Percentiles rank a stretch among this genome's conserved stretches.
Evolutionary conservation across 2,113 vertebrate species (phyloP).

Genomic region (Numida meleagris): DNA sequence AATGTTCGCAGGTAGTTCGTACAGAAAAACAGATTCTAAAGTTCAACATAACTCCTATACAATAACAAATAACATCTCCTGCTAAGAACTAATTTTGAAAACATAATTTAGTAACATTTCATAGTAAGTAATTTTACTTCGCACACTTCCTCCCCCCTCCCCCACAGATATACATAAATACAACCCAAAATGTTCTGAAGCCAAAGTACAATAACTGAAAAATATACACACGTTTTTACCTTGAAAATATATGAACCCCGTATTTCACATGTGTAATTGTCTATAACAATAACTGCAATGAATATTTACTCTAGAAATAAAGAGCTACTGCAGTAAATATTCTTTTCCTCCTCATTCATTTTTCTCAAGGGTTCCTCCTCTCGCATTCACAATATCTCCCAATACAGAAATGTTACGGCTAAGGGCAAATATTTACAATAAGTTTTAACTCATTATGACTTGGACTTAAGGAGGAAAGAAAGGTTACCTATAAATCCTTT

Average conservation of each 20-base stretch:
- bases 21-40: not conserved
- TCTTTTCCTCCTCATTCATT: not conserved
- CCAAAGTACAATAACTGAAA: not conserved
- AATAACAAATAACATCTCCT: not conserved
- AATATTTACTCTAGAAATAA: not conserved
- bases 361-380: not conserved
- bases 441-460: not conserved
- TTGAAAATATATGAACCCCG: not conserved
- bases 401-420: not conserved
- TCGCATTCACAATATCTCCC: not conserved
- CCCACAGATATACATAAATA: not conserved
- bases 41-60: not conserved
- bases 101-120: not conserved
- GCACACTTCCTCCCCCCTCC: not conserved
- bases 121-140: not conserved
- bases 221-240: not conserved
- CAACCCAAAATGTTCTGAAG: not conserved
- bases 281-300: not conserved
- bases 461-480: not conserved
- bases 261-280: not conserved
- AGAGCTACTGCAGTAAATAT: not conserved
- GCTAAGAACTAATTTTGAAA: not conserved
- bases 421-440: not conserved
- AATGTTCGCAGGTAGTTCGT: not conserved
- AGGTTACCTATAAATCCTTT: not conserved